Evolutionary conservation across 2,888 invertebrate species (phyloP), one percentile per base, ranked within the genome.

Genomic region (Miltochrista miniata): DNA sequence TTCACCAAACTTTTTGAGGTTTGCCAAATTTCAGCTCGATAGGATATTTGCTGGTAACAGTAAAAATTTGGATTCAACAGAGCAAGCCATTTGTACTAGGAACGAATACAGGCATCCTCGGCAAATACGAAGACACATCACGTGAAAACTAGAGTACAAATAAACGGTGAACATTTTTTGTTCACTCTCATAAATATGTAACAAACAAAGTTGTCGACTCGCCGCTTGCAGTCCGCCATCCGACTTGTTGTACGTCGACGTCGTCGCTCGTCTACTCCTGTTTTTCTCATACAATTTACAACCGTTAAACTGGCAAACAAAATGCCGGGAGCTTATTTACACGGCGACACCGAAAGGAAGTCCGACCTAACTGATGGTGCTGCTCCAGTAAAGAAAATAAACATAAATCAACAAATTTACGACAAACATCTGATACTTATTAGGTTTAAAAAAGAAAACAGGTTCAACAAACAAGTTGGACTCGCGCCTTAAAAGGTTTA

Each of bases 331-430:
- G 78, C 79, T 83, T 88, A 88, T 88, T 87, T 87, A 85, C 87
- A 83, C 82, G 80, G 75, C 82, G 76, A 76, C 80, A 68, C 72
- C 74, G 64, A 81, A 83, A 84, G 83, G 86, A 87, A 89, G 83
- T 85, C 78, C 81, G 74, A 79, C 70, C 76, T 70, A 79, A 74
- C 81, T 82, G 82, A 81, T 79, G 79, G 81, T 75, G 72, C 74
- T 79, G 72, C 74, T 79, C 76, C 74, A 72, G 70, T 74, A 71
- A 76, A 74, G 81, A 81, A 84, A 84, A 81, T 82, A 69, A 74
- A 81, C 80, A 81, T 89, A 86, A 90, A 89, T 90, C 87, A 85
- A 81, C 68, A 73, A 83, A 81, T 84, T 83, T 78, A 83, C 82
- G 82, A 81, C 81, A 78, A 83, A 76, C 81, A 79, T 79, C 78